Percentiles rank a stretch among this genome's conserved stretches.
These are phyloP conservation scores for Campoplex capitator DNA, from an alignment of 2,888 invertebrate species.

Conservation along the genomic window DNA sequence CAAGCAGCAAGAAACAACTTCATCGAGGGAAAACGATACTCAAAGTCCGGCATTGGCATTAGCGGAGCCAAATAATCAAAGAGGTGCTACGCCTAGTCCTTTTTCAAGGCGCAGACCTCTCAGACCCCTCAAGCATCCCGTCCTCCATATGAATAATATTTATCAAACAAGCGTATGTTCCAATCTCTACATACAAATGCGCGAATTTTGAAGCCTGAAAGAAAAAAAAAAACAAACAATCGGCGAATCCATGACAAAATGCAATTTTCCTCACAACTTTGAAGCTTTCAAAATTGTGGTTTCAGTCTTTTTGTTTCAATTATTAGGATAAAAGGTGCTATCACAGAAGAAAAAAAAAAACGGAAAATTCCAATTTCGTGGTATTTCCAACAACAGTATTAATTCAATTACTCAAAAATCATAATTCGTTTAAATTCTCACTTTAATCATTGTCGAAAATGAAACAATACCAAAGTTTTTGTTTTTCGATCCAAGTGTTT, in stretches of 20 bases:
- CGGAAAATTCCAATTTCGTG: constrained; percentile 15
- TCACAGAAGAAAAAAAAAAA: constrained; percentile 2
- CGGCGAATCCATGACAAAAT: background rate
- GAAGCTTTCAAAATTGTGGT: background rate
- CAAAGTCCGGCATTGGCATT: constrained; percentile 80
- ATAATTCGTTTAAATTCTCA: background rate
- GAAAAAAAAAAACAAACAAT: constrained; percentile 20
- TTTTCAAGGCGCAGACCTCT: constrained; percentile 72
- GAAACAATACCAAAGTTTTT: constrained; percentile 39
- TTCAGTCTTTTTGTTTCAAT: background rate
- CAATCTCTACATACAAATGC: constrained; percentile 81
- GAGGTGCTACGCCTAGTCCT: constrained; percentile 78
- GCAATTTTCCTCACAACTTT: background rate
- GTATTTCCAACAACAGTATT: constrained; percentile 59
- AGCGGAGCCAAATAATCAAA: constrained; percentile 82
- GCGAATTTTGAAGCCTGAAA: constrained; percentile 77
- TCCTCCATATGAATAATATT: constrained; percentile 80
- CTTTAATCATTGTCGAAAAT: constrained; percentile 7
- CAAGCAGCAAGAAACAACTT: constrained; percentile 71
- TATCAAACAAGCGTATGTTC: constrained; percentile 80
- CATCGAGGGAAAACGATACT: constrained; percentile 68
- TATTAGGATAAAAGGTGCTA: background rate
- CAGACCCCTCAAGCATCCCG: constrained; percentile 78
- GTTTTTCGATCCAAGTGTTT: constrained; percentile 11
- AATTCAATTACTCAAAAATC: constrained; percentile 25